Base-by-base conservation (phyloP, 2,888 invertebrate genomes). In the Drosophila sordidula region DNA sequence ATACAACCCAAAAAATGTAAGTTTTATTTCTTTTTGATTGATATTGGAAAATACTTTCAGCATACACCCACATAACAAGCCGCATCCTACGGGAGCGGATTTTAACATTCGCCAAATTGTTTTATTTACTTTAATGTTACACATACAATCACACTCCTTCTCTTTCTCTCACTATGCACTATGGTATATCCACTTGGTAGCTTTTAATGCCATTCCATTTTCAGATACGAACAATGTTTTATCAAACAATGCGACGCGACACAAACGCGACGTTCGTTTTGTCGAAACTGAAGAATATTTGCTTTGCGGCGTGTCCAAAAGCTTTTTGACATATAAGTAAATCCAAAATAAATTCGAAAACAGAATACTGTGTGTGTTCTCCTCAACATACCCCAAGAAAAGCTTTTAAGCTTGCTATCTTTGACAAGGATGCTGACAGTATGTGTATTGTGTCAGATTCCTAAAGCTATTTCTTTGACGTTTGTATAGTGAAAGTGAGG, bases 271-370 rank as follows among this genome's bases (percentile, higher is more conserved):
- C 72, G 75, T 75, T 38, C 71, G 84, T 70, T 76, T 71, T 55
- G 61, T 72, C 70, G 72, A 72, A 88, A 86, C 87, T 78, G 71
- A 86, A 86, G 70, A 75, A 64, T 72, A 66, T 67, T 75, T 70
- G 68, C 62, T 75, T 75, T 79, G 77, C 81, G 79, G 69, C 67
- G 52, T 57, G 68, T 70, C 64, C 66, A 55, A 72, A 74, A 85
- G 75, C 73, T 73, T 69, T 73, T 66, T 14, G 26, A 58, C 25
- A 39, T 25, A 45, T 45, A 57, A 54, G 11, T 50, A 51, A 26
- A 18, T 38, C 38, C 29, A 14, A 39, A 18, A 38, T 41, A 29
- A 49, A 26, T 66, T 66, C 34, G 50, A 42, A 52, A 52, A 42
- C 55, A 49, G 18, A 44, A 44, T 44, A 44, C 12, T 61, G 29